Evolutionary conservation across 2,888 invertebrate species (phyloP), one percentile per base, ranked within the genome.

Genomic region (Trachelus stipa): DNA sequence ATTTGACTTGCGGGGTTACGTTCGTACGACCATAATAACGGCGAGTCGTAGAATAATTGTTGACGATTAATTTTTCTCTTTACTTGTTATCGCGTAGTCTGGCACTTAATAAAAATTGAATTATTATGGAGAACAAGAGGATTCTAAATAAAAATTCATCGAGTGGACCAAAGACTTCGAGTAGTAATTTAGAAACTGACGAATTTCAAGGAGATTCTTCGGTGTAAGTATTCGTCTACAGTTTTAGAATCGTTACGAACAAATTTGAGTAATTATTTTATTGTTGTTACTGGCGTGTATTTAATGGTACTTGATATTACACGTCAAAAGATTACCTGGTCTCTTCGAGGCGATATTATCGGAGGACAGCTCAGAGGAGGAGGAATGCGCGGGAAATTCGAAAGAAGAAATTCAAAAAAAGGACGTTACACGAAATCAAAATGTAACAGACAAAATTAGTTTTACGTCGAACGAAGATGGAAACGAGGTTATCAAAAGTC

Each of bases 321-420:
- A 23, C 56, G 56, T 6, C 23, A 23, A 56, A 56, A 56, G 56
- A 23, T 56, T 56, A 23, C 23, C 0, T 23, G 71, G 71, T 73
- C 37, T n/a, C 15, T 75, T 88, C 77, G 88, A 88, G 73, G 77
- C 73, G 11, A 12, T 88, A 73, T 35, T 88, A 35, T 84, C 85
- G 35, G 86, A 83, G 30, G 81, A 76, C 4, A 86, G 85, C 76
- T 81, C 79, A 37, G 85, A 75, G 68, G 81, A 80, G 40, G 40
- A 56, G 9, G 56, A 56, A 56, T 56, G 56, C 56, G 56, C 56
- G 56, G 56, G 23, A 56, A 4, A 11, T 37, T 68, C 30, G 33
- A 15, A 12, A 77, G 12, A 35, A 77, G 30, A 74, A 77, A 68
- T 69, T n/a, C 68, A 33, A 56, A 68, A 23, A 73, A 40, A 12